Evolutionary conservation across 2,797 vertebrate species (phyloP), one percentile per base, ranked within the genome.

Genomic region (Lepus townsendii): DNA sequence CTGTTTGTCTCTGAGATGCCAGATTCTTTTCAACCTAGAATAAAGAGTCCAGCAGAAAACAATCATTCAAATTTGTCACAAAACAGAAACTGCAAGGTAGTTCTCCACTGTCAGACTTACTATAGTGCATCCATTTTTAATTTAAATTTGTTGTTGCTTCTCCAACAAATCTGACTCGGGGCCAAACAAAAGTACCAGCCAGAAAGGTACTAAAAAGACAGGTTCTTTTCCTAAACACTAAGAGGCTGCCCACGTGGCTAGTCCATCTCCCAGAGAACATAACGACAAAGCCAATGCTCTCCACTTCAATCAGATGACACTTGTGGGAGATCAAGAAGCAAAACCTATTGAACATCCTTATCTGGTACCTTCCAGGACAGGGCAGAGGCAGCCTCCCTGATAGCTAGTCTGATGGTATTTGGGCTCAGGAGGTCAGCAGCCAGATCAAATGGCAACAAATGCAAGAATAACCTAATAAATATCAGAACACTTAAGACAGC

Each of bases 261-360:
- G 24, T 63, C 3, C 38, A 27, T 57, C 91, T 93, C 24, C 42
- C 54, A 20, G 47, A 50, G 26, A 77, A 72, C 38, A 17, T 10
- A 50, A 60, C 22, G 13, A 38, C n/a, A 12, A 2, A 30, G 6
- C 22, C 30, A 69, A 32, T 20, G 60, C 30, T 60, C 69, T 72
- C 27, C 20, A 50, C 38, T 95, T 92, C 66, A 75, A 69, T 57
- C 90, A 78, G n/a, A 75, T 73, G 84, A 42, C 82, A 42, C 50
- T 54, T 77, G 35, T 62, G 57, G 24, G n/a, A 90, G 77, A 87
- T 47, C 24, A 90, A 91, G 77, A 89, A 82, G 57, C 26, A 57
- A 90, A 94, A 90, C 9, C 42, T n/a, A 91, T 19, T 94, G 63
- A 84, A 68, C 5, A 26, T 71, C 16, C 76, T 97, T 91, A 78